Evolutionary conservation across 1,140 invertebrate species (phyloP), one percentile per base, ranked within the genome.

Genomic region (Matsumurasca onukii): DNA sequence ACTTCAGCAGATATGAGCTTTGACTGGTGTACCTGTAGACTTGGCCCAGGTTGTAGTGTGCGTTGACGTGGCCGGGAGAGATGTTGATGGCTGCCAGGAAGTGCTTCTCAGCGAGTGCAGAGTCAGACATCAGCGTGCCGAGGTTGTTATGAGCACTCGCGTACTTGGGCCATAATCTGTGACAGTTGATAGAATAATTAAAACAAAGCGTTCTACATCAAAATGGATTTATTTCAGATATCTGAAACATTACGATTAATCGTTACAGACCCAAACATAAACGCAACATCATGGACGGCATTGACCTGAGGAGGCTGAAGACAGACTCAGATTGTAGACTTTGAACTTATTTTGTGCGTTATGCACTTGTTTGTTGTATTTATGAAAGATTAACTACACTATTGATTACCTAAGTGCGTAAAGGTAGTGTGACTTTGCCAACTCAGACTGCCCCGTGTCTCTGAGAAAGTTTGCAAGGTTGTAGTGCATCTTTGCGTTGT

Each of bases 401-500:
- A n/a, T n/a, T 17, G 17, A 39, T 87, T 81, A 95, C 93, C 87
- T 89, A 29, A 95, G 81, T 5, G 93, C 91, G 78, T 87, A 84
- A 73, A 86, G 85, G 80, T 95, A 96, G 79, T 95, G 92, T 72
- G 86, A 79, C 45, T 89, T 86, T 1, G 93, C 93, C 63, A 85
- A 80, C 52, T 85, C 84, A 72, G 88, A 82, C 30, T 87, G 86
- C 5, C 80, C 81, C 15, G 86, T 82, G 77, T 95, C 93, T 77
- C 91, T 87, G 62, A 92, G 84, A 76, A 92, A 89, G 82, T 96
- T 96, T 24, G 89, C 93, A 77, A 91, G 94, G 79, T 95, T 95
- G 82, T 94, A 96, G 81, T 95, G 93, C 80, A 93, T 88, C 81
- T 96, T 95, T 25, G 92, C 92, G 77, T 95, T 96, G 77, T 91